These are phyloP conservation scores for Seriola rivoliana DNA, from an alignment of 2,113 vertebrate species.

Conservation along the genomic window DNA sequence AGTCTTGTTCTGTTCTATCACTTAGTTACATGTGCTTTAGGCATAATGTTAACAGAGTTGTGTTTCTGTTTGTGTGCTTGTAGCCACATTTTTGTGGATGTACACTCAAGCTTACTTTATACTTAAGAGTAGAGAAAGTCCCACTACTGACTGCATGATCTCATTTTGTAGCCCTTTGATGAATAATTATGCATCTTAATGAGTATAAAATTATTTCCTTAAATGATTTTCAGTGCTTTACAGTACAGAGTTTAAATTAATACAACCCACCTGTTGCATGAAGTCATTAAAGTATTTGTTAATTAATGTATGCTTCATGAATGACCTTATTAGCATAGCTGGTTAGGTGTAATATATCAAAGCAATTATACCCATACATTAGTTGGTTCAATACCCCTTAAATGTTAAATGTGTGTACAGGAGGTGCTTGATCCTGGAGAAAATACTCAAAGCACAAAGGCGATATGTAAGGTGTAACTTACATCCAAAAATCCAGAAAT, in stretches of 20 bases:
- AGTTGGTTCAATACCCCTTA: conserved; percentile 3
- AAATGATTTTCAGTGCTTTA: conserved; percentile 15
- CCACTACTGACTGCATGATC: not conserved
- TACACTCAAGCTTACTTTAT: not conserved
- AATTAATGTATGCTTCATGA: conserved; percentile 45
- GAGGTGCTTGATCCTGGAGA: conserved; percentile 20
- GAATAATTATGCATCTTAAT: conserved; percentile 45
- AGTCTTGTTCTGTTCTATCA: not conserved
- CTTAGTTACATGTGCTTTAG: not conserved
- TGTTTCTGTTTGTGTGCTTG: not conserved
- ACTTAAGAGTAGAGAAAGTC: not conserved
- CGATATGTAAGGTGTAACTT: conserved; percentile 9
- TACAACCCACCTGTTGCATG: not conserved
- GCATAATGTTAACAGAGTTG: not conserved
- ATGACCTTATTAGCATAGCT: conserved; percentile 44
- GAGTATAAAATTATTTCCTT: not conserved
- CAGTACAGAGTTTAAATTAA: conserved; percentile 21
- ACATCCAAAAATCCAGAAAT: too few relatives aligned
- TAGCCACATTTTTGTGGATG: not conserved
- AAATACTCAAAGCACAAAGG: conserved; percentile 8
- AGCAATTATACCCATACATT: conserved; percentile 36
- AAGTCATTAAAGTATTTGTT: conserved; percentile 48
- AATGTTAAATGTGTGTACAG: conserved; percentile 23
- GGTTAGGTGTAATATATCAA: conserved; percentile 48
- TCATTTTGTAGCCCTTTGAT: conserved; percentile 12